These are phyloP conservation scores for Calyptommatus sinebrachiatus DNA, from an alignment of 2,113 vertebrate species.

Conservation along the genomic window DNA sequence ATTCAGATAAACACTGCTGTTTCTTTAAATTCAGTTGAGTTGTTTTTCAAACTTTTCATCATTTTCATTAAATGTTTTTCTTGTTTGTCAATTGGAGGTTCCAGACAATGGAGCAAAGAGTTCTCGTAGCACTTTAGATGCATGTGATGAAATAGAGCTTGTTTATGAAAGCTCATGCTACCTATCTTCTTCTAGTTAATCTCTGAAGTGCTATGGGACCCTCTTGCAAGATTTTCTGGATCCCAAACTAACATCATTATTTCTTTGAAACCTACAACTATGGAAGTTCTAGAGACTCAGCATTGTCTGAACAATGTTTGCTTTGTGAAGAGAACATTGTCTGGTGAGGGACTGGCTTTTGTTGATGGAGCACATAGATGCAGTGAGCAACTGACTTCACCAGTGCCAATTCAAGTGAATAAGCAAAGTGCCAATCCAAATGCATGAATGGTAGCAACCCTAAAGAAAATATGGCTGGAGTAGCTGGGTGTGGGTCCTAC, in stretches of 20 bases:
- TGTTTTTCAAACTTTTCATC: neutral
- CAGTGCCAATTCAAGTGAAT: neutral
- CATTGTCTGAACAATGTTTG: neutral
- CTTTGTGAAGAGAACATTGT: neutral
- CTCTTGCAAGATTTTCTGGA: too few species aligned
- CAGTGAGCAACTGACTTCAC: conserved; percentile 7
- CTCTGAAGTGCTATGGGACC: too few species aligned
- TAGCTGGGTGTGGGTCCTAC: neutral
- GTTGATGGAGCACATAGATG: neutral
- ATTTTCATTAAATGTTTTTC: neutral
- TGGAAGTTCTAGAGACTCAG: neutral
- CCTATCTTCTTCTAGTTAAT: too few species aligned
- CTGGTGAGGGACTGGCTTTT: neutral
- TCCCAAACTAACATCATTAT: too few species aligned
- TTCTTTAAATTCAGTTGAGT: neutral
- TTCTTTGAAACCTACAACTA: too few species aligned
- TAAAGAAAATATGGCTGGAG: conserved; percentile 2
- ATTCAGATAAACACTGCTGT: too few species aligned
- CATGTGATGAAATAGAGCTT: too few species aligned
- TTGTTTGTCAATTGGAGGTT: neutral
- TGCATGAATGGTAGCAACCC: fast-evolving
- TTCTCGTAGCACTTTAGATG: too few species aligned
- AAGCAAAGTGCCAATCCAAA: neutral
- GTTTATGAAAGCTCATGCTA: too few species aligned
- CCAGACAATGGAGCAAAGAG: too few species aligned